Base-by-base conservation (phyloP, 2,888 invertebrate genomes). In the Alloplasta piceator region DNA sequence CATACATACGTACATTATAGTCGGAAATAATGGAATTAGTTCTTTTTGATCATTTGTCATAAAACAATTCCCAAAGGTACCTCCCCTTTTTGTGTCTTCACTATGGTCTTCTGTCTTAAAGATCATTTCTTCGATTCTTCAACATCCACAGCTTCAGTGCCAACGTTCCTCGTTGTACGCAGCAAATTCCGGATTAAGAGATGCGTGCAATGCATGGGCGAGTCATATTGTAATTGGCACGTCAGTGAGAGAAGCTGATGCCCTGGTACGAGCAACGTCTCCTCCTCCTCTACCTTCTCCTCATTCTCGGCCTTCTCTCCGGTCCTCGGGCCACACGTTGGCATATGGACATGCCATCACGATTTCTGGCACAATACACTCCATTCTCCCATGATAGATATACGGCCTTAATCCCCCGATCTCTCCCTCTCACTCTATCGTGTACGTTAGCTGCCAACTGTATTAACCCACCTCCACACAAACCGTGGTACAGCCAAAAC, bases 311-410 rank as follows among this genome's bases (percentile, higher is more conserved):
- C 26, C 26, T 26, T 26, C 26, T 26, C 26, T 26, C 26, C 61
- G 43, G 56, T 50, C n/a, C n/a, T 12, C 39, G 60, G 48, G 73
- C 74, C 78, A 72, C 75, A 43, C 72, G 76, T 64, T 83, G 75
- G 81, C 81, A 78, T 81, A 86, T 87, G 86, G 85, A 87, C 86
- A 88, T 86, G 86, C 87, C 87, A 86, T 89, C 88, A 85, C 88
- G 88, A 90, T 90, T 89, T 89, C 88, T 83, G 85, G 87, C 86
- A 90, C 90, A 90, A 90, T 90, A 86, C 26, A 26, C 89, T 83
- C 89, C 85, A 90, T 90, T 88, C 89, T 89, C 87, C 85, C 83
- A 79, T 89, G 90, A 90, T 89, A 89, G 90, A 90, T 90, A 88
- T 89, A 89, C 83, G 87, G 85, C 86, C 81, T 86, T 87, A 90